Base-by-base conservation (phyloP, 2,113 vertebrate genomes). In the Cromileptes altivelis region DNA sequence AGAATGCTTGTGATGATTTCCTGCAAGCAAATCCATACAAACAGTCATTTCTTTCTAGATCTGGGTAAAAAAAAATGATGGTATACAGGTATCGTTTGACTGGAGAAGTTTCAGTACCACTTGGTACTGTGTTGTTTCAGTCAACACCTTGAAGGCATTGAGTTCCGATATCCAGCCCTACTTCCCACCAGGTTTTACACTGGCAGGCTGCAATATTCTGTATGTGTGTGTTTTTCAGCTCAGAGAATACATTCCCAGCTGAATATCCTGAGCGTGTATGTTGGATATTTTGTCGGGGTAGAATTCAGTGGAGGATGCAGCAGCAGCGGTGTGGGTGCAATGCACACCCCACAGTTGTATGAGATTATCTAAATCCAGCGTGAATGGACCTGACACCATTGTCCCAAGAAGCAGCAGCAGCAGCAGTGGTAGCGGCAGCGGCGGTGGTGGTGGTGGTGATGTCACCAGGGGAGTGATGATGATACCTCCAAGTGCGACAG, bases 341-440 rank as follows among this genome's bases (percentile, higher is more conserved):
- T 80, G 80, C 87, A 90, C 79, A 89, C 88, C 87, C 89, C 84
- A 81, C 87, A 87, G 88, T 92, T 80, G 90, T 73, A 75, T 88
- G 91, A 91, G 92, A 94, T 94, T 93, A 93, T 92, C 92, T 90
- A 92, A 94, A 94, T 93, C 94, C 94, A 89, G 90, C 75, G 69
- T 93, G 94, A 94, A 94, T 92, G 93, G 94, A 87, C 88, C 91
- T 89, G 89, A 90, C 89, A 91, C 92, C 78, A 93, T 94, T 93
- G 94, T 94, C 94, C 93, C 90, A 75, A 70, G 75, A 67, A 85
- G 90, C 80, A 75, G 71, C 81, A 78, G 88, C 75, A 72, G 78
- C 67, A 58, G 84, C 76, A 5, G 78, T 61, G 0, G 75, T 30
- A 1, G 76, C 9, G 10, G 53, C 14, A 12, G 45, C 1, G 15